Base-by-base conservation (phyloP, 1,140 invertebrate species). In the Orius insidiosus region DNA sequence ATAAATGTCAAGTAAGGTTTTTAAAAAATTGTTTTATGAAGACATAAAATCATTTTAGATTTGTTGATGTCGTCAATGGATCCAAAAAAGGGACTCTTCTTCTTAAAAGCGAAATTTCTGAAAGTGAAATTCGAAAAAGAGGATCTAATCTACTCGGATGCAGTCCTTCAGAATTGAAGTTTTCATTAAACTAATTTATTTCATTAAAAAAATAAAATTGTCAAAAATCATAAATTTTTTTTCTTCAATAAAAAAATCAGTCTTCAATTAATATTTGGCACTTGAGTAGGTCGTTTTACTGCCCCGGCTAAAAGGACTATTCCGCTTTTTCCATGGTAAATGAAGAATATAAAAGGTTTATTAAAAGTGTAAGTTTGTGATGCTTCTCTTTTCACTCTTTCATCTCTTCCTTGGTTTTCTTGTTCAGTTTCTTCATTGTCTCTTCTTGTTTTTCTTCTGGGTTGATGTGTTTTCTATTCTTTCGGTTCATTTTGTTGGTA, bases 301-400 rank as follows among this genome's bases (percentile, higher is more conserved):
- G 55, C 51, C 11, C 59, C 59, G 8, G 57, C 50, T 32, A 60
- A 47, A 6, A 61, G 47, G 14, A 56, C 53, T 8, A 54, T 37
- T 34, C 54, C 52, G 5, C 55, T 54, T 15, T 51, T 40, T 19
- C 47, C 38, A 37, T 59, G 55, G 5, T 56, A 46, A 5, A 61
- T 14, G 30, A 57, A 58, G 47, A 60, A 61, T 15, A 59, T 37
- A 42, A 61, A 61, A 36, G 59, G 58, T 3, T 50, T 53, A 40
- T 61, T 54, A 19, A 60, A 54, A 10, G 46, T 34, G n/a, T 58
- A 11, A 24, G 36, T 53, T n/a, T 43, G 42, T 24, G 36, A 44
- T 13, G 47, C 15, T 13, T 52, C 43, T 15, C 55, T 37, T 46
- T 50, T 54, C 37, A 16, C 31, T 43, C 53, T 34, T 45, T 47